A percentile compares a stretch with the other conserved stretches of the same genome.
These are phyloP conservation scores for Lagorchestes hirsutus DNA, from an alignment of 2,797 vertebrate genomes.

Conservation along the genomic window DNA sequence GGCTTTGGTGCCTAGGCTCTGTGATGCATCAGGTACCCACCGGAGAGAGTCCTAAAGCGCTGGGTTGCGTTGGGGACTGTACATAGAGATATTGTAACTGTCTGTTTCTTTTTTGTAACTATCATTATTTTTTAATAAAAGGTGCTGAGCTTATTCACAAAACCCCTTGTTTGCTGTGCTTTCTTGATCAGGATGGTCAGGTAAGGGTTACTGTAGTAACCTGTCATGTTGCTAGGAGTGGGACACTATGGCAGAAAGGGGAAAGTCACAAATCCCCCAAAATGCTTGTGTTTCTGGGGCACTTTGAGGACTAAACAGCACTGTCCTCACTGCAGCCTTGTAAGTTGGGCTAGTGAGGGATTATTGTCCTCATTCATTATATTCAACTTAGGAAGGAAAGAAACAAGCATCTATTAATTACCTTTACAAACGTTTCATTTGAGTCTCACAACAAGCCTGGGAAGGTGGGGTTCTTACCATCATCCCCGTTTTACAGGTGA, in stretches of 20 bases:
- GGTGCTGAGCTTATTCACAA: conserved; percentile 3
- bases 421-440: neutral
- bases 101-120: neutral
- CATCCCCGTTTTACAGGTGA: neutral
- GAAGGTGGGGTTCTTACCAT: neutral
- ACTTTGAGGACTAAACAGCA: neutral
- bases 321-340: neutral
- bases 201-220: neutral
- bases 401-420: neutral
- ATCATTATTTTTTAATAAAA: conserved; percentile 5
- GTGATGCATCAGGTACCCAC: neutral
- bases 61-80: neutral
- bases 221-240: neutral
- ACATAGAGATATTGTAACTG: neutral
- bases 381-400: neutral
- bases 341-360: neutral
- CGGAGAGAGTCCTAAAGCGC: neutral
- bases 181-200: neutral
- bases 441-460: neutral
- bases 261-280: neutral
- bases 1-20: neutral
- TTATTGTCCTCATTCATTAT: neutral
- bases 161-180: neutral
- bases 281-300: neutral
- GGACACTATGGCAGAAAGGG: neutral